A percentile compares a stretch with the other conserved stretches of the same genome.
phyloP scores from a whole-genome alignment of 2,888 invertebrate genomes.

The Nemotelus pantherinus region DNA sequence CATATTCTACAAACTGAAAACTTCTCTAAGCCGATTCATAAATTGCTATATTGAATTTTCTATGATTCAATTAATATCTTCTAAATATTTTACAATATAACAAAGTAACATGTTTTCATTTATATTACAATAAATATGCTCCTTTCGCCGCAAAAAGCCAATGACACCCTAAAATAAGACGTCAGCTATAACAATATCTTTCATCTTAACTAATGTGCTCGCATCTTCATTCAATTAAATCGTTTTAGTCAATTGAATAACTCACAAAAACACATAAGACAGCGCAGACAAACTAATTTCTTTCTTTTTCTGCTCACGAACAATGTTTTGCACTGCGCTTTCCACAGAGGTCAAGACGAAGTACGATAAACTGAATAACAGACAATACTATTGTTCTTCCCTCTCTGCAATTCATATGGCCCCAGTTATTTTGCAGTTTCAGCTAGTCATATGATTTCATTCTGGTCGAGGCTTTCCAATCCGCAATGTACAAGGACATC shows the following conservation, averaged over 20 bases:
- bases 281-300: neutral
- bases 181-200: no score
- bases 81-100: no score
- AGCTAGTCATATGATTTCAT: neutral
- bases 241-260: neutral
- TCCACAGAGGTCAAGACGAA: neutral
- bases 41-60: no score
- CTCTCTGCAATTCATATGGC: neutral
- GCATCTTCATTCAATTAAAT: neutral
- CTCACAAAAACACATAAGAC: neutral
- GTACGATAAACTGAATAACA: neutral
- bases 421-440: neutral
- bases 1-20: no score
- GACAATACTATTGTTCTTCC: neutral
- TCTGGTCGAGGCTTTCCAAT: neutral
- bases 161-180: no score
- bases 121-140: no score
- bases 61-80: no score
- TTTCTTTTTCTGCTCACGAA: neutral
- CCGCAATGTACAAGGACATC: neutral
- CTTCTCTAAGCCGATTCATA: no score
- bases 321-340: neutral
- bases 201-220: neutral
- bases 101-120: no score
- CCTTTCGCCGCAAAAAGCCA: no score